Conservation (phyloP, 1,140 invertebrate species). For the Sycophaga agraensis region DNA sequence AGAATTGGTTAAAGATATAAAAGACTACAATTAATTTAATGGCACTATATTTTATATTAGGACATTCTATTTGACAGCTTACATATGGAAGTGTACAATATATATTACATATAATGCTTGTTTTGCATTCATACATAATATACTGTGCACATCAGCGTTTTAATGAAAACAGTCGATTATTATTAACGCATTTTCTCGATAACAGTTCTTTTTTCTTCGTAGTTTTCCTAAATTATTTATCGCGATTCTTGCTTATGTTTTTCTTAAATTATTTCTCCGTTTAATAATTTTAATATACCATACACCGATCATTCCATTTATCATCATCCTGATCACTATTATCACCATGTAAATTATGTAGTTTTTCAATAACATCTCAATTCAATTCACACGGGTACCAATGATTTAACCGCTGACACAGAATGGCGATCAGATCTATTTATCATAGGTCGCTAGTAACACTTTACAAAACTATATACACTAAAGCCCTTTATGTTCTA, state of each 20-base stretch:
- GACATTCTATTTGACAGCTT: conserved; percentile 56
- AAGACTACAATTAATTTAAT: conserved; percentile 47
- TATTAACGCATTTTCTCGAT: conserved; percentile 35
- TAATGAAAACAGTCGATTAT: conserved; percentile 47
- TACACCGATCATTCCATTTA: neutral
- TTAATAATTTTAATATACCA: neutral
- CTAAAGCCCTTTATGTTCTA: conserved; percentile 53
- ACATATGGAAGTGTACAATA: conserved; percentile 44
- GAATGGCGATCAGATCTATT: conserved; percentile 39
- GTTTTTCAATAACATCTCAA: conserved; percentile 16
- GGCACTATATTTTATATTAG: conserved; percentile 54
- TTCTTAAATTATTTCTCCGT: neutral
- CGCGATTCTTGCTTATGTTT: neutral
- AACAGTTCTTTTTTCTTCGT: conserved; percentile 31
- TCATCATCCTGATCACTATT: too few species aligned
- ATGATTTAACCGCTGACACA: conserved; percentile 31
- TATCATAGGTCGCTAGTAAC: conserved; percentile 47
- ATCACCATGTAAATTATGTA: conserved; percentile 1
- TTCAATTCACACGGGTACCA: conserved; percentile 1
- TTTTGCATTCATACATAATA: conserved; percentile 42
- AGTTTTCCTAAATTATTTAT: conserved; percentile 4
- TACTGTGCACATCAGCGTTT: conserved; percentile 41
- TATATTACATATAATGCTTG: conserved; percentile 46
- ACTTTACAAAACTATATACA: conserved; percentile 60
- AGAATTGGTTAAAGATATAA: neutral